These are phyloP conservation scores for Lithobates pipiens DNA, from an alignment of 2,797 vertebrate species.

Conservation along the genomic window DNA sequence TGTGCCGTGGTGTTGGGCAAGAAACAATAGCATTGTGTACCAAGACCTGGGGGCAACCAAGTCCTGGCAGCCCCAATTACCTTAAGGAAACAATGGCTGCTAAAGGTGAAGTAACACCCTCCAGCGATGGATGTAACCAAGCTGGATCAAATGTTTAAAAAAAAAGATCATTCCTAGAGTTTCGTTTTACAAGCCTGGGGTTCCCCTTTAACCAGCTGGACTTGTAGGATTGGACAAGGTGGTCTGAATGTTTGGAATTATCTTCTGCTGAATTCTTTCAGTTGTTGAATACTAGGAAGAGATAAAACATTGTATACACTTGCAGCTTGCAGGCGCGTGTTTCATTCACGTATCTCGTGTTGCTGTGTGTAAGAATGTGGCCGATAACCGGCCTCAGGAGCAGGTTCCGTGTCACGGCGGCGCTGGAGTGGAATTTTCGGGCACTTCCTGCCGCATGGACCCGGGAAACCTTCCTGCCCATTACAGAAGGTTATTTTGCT, in stretches of 20 bases:
- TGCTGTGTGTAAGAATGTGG: conserved; percentile 36
- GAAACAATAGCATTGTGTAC: no score
- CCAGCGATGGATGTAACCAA: no score
- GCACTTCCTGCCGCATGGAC: neutral
- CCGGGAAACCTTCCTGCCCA: neutral
- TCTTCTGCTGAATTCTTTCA: neutral
- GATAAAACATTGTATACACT: neutral
- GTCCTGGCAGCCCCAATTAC: no score
- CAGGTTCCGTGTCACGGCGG: neutral
- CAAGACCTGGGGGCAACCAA: no score
- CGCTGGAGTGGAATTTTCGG: neutral
- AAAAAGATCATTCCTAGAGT: no score
- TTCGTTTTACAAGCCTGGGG: no score
- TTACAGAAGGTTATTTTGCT: neutral
- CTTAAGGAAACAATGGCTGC: no score
- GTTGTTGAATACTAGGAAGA: neutral
- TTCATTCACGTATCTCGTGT: conserved; percentile 13
- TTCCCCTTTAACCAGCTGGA: no score
- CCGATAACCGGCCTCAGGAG: neutral
- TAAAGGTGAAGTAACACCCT: no score
- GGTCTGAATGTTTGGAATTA: neutral
- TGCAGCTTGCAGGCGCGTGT: neutral
- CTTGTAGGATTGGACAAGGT: no score
- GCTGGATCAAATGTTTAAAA: no score
- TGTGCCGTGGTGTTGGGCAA: no score